phyloP scores from a whole-genome alignment of 1,140 invertebrate species.

The Samia ricini region DNA sequence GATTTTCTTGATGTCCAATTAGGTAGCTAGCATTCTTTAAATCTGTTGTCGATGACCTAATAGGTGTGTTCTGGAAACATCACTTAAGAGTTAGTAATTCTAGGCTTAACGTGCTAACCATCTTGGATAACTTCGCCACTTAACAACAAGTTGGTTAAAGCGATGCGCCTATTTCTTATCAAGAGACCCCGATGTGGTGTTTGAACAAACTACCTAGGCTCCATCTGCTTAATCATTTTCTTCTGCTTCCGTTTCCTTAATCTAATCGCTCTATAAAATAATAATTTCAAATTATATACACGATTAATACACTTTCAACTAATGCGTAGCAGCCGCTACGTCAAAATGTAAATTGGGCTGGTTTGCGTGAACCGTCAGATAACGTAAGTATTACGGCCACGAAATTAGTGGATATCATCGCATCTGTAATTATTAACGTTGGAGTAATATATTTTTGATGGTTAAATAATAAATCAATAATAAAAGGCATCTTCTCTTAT shows the following conservation, averaged over 20 bases:
- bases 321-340: conserved; percentile 4
- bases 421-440: not conserved
- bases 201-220: not conserved
- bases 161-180: too few species aligned
- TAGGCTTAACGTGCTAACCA: too few species aligned
- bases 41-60: too few species aligned
- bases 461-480: too few species aligned
- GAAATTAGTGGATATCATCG: not conserved
- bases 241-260: not conserved
- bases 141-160: too few species aligned
- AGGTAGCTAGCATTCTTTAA: too few species aligned
- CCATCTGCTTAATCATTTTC: not conserved
- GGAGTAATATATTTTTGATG: too few species aligned
- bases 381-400: conserved; percentile 3
- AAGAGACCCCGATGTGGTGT: not conserved
- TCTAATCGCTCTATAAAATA: not conserved
- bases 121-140: too few species aligned
- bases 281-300: not conserved
- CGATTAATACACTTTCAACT: not conserved
- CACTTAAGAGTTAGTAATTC: too few species aligned
- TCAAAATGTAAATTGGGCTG: conserved; percentile 13
- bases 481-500: too few species aligned
- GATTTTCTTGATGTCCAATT: too few species aligned
- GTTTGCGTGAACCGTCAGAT: conserved; percentile 12
- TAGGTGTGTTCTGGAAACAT: too few species aligned